Evolutionary conservation across 2,797 vertebrate species (phyloP), one percentile per base, ranked within the genome.

Genomic region (Heteromormyrus szaboi): DNA sequence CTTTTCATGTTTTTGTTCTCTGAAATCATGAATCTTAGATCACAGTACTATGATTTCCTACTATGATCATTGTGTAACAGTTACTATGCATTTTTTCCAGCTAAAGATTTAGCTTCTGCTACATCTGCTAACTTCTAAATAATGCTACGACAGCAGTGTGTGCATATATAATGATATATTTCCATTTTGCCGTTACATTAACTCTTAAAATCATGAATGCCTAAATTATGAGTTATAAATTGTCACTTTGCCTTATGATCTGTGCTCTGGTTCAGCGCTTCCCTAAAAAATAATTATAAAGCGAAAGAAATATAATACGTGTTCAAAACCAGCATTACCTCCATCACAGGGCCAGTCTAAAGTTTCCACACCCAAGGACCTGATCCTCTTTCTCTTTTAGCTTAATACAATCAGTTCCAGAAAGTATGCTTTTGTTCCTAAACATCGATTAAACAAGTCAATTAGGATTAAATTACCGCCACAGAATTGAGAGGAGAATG

Each of bases 401-500:
- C 76, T 81, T 81, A 81, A 44, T 76, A 19, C 33, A 76, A 37
- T 81, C 41, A 81, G 29, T 46, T 56, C 85, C 33, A 56, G 33
- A 22, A 87, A 62, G 37, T 41, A 65, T 62, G 54, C 29, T 87
- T 79, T 81, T 81, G 37, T 81, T 81, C 76, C 76, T 81, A 81
- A 81, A n/a, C 12, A 29, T 41, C 50, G 48, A 51, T 76, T 29
- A 76, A 88, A 87, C 53, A 25, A 62, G 65, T 48, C 62, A 88
- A 68, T 76, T 88, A 72, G 48, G 48, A 72, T 76, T 51, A 76
- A 8, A 44, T 53, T 29, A 7, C 29, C 7, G 11, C 83, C 29
- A 53, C 83, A 50, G 44, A 85, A 85, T 53, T 25, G 83, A 53
- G 83, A 17, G 76, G 41, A 81, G 19, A 81, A 81, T 46, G 76